phyloP scores from a whole-genome alignment of 1,140 invertebrate species.

The Caenorhabditis remanei region DNA sequence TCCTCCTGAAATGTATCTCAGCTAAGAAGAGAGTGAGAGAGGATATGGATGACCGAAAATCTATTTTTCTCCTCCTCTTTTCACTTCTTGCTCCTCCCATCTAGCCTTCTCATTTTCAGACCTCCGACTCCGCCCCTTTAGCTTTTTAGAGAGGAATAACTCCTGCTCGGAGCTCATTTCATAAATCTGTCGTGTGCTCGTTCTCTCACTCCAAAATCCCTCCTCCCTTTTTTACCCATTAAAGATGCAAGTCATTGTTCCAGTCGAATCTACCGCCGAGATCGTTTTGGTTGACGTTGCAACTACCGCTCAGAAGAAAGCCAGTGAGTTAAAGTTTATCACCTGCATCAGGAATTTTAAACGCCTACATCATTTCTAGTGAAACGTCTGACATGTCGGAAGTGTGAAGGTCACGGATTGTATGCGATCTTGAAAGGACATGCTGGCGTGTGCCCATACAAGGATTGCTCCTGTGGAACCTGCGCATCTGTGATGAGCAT shows the following conservation, averaged over 20 bases:
- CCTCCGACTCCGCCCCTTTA: conserved; percentile 12
- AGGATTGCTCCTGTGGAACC: conserved; percentile 67
- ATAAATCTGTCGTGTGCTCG: background rate
- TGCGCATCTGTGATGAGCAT: conserved; percentile 62
- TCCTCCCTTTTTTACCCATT: background rate
- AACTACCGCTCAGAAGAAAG: background rate
- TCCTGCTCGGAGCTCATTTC: conserved; percentile 23
- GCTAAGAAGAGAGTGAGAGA: background rate
- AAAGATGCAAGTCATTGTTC: conserved; percentile 34
- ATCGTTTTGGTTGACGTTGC: conserved; percentile 18
- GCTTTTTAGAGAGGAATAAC: conserved; percentile 11
- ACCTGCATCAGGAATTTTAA: background rate
- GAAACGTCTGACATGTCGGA: conserved; percentile 66
- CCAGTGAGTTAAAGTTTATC: background rate
- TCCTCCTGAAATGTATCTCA: conserved; percentile 41
- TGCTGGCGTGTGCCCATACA: conserved; percentile 68
- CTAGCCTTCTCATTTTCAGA: conserved; percentile 23
- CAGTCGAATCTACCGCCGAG: conserved; percentile 25
- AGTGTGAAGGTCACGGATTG: conserved; percentile 70
- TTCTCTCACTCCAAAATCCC: background rate
- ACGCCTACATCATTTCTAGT: conserved; percentile 45
- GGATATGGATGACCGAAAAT: conserved; percentile 52
- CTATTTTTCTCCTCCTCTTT: conserved; percentile 23
- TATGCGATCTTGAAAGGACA: conserved; percentile 67
- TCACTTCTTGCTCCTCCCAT: conserved; percentile 21